phyloP scores from a whole-genome alignment of 2,113 vertebrate genomes.

The Aythya baeri region DNA sequence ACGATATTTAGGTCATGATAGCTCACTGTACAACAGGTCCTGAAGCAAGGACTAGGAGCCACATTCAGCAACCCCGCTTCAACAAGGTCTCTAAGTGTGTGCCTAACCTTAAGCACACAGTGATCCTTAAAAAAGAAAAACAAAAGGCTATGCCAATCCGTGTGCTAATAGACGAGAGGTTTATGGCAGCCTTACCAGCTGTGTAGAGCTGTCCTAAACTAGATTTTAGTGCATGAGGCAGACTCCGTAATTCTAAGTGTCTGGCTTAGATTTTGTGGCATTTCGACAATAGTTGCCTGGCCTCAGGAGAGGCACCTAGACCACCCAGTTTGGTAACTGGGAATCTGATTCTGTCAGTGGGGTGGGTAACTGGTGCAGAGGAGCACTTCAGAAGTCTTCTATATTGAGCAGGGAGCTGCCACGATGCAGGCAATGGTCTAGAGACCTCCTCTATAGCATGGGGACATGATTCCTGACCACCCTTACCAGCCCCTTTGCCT shows the following conservation, averaged over 20 bases:
- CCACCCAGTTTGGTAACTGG: not conserved
- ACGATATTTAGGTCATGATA: conserved; percentile 1
- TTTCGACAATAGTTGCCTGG: not conserved
- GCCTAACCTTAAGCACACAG: not conserved
- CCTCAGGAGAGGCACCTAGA: not conserved
- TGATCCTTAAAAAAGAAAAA: not conserved
- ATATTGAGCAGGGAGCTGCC: not conserved
- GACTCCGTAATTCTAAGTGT: not conserved
- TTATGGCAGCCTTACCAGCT: not conserved
- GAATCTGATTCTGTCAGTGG: fast-evolving
- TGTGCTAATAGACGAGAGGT: not conserved
- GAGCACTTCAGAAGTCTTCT: not conserved
- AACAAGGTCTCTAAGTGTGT: not conserved
- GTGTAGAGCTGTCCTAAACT: not conserved
- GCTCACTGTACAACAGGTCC: not conserved
- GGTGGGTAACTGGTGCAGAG: not conserved
- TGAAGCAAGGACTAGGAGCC: not conserved
- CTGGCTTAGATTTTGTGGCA: not conserved
- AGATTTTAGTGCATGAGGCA: not conserved
- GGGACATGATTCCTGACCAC: not conserved
- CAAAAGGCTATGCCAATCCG: not conserved
- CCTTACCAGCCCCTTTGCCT: not conserved
- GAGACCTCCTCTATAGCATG: not conserved
- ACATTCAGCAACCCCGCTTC: not conserved
- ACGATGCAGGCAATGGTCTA: not conserved